These are phyloP conservation scores for Cuculus canorus DNA, from an alignment of 2,797 vertebrate species.

Conservation along the genomic window DNA sequence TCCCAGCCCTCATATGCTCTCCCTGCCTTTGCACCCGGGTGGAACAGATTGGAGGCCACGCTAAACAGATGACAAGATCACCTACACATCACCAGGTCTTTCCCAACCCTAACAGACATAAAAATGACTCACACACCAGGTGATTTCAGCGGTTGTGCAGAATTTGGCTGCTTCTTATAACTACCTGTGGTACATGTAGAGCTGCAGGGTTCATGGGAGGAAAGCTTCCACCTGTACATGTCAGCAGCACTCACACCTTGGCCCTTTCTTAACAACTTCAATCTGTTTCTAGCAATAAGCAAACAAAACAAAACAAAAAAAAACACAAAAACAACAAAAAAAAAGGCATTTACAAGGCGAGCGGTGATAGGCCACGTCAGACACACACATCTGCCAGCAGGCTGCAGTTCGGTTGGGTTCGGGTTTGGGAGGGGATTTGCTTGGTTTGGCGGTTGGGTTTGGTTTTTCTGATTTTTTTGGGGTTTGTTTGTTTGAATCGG, in stretches of 20 bases:
- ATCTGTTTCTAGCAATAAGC: constrained; percentile 83
- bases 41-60: accelerated
- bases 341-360: constrained; percentile 56
- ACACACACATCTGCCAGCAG: not conserved
- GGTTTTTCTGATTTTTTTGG: constrained; percentile 45
- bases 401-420: constrained; percentile 16
- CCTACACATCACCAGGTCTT: not conserved
- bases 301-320: not conserved
- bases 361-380: not conserved
- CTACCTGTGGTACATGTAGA: constrained; percentile 96
- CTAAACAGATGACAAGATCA: not conserved
- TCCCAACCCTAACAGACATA: constrained; percentile 37
- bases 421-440: constrained; percentile 55
- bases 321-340: not conserved
- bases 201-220: constrained; percentile 96
- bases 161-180: constrained; percentile 52
- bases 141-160: constrained; percentile 51
- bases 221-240: constrained; percentile 99
- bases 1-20: not conserved
- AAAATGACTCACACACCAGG: constrained; percentile 67
- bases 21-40: not conserved
- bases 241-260: constrained; percentile 92
- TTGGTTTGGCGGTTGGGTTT: constrained; percentile 38
- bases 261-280: constrained; percentile 89
- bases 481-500: constrained; percentile 28